Evolutionary conservation across 2,113 vertebrate genomes (phyloP).

Genomic region (Pachycephala philippinensis): DNA sequence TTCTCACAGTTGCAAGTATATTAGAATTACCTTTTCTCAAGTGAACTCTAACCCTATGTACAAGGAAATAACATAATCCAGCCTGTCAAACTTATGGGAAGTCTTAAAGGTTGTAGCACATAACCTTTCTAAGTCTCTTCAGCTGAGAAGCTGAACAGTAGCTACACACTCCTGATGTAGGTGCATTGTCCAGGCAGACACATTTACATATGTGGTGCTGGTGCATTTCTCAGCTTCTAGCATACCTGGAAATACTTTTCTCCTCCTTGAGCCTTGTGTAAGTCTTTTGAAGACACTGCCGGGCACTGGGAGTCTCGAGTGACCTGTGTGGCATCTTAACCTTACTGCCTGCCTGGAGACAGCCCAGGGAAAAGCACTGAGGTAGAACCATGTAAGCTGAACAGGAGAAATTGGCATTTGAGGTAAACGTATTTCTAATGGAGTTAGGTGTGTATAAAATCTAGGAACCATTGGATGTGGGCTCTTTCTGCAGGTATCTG

Average conservation of each 20-base stretch:
- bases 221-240: background rate
- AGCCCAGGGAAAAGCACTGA: background rate
- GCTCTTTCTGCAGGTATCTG: background rate
- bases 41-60: background rate
- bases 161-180: fast-evolving
- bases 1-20: background rate
- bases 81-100: background rate
- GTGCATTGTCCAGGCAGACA: background rate
- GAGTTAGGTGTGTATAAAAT: background rate
- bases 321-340: fast-evolving
- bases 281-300: background rate
- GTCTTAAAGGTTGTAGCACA: background rate
- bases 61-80: background rate
- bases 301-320: background rate
- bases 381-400: background rate
- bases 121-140: background rate
- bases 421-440: background rate
- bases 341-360: background rate
- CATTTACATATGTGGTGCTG: background rate
- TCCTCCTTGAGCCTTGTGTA: background rate
- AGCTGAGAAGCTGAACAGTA: background rate
- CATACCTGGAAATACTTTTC: background rate
- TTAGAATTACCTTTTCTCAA: background rate
- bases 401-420: background rate
- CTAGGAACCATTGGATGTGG: background rate